Percentiles rank a stretch among this genome's conserved stretches.
phyloP scores from a whole-genome alignment of 2,888 invertebrate species.

The Agonopterix subpropinquella region DNA sequence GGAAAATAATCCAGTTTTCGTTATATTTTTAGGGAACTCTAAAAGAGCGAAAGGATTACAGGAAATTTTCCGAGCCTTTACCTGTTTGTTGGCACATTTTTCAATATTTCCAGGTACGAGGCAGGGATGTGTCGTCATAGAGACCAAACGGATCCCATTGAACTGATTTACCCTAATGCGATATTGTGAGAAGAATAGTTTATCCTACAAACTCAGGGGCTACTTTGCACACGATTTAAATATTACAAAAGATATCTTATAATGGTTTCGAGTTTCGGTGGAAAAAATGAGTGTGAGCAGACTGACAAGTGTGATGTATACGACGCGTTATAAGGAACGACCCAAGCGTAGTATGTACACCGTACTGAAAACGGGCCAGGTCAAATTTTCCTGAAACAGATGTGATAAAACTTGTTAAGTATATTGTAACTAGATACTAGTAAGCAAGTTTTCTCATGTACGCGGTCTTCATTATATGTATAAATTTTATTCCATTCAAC shows the following conservation, averaged over 20 bases:
- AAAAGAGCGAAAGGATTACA: constrained; percentile 25
- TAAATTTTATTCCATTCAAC: too few species aligned
- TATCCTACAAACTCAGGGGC: constrained; percentile 49
- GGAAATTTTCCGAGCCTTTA: constrained; percentile 21
- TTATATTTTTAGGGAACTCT: constrained; percentile 1
- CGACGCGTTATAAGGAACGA: too few species aligned
- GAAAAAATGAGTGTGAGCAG: too few species aligned
- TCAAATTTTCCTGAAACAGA: too few species aligned
- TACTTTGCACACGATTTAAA: constrained; percentile 38
- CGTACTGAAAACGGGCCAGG: too few species aligned
- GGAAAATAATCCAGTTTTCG: neutral
- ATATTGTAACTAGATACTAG: too few species aligned
- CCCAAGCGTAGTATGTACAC: too few species aligned
- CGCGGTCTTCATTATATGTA: too few species aligned
- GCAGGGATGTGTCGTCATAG: constrained; percentile 54
- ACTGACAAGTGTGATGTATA: too few species aligned
- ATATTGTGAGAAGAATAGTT: constrained; percentile 63
- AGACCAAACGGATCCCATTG: constrained; percentile 54
- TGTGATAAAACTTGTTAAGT: too few species aligned
- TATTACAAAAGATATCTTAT: constrained; percentile 14
- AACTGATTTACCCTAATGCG: constrained; percentile 59
- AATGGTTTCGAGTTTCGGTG: too few species aligned
- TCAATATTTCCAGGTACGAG: constrained; percentile 19
- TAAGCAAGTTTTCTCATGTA: too few species aligned
- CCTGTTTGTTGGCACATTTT: constrained; percentile 16